Conservation (phyloP, 2,113 vertebrate genomes). For the Spilogale gracilis region DNA sequence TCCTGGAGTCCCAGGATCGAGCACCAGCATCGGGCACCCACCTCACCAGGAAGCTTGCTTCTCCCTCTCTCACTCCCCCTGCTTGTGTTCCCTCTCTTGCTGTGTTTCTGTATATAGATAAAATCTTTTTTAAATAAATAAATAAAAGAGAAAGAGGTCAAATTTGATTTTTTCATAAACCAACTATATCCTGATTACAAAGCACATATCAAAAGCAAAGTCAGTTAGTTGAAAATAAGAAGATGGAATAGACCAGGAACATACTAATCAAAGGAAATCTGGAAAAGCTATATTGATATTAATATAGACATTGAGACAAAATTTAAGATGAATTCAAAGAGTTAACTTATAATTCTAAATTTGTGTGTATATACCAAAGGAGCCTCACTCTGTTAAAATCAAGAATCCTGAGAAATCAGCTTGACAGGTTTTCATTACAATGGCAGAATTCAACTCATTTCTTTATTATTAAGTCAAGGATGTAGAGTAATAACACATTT, state of each 20-base stretch:
- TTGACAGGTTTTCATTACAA: background rate
- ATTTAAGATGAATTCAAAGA: background rate
- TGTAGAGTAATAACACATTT: background rate
- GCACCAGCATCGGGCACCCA: too few relatives aligned
- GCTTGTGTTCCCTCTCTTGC: too few relatives aligned
- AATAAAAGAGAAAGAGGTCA: background rate
- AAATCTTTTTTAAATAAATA: too few relatives aligned
- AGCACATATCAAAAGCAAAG: background rate
- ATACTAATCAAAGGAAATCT: background rate
- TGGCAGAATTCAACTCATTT: background rate
- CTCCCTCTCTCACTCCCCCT: too few relatives aligned
- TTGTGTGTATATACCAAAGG: background rate
- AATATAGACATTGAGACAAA: background rate
- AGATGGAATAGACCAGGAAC: background rate
- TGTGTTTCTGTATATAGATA: too few relatives aligned
- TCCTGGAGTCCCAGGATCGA: too few relatives aligned
- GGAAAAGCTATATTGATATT: background rate
- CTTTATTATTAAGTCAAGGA: background rate
- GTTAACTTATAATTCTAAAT: background rate
- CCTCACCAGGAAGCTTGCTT: too few relatives aligned
- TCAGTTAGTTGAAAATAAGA: background rate
- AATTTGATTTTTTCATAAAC: background rate
- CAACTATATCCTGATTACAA: background rate
- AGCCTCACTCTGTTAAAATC: background rate
- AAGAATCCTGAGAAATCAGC: background rate